These are phyloP conservation scores for Dryas iulia DNA, from an alignment of 1,140 invertebrate species.

Conservation along the genomic window DNA sequence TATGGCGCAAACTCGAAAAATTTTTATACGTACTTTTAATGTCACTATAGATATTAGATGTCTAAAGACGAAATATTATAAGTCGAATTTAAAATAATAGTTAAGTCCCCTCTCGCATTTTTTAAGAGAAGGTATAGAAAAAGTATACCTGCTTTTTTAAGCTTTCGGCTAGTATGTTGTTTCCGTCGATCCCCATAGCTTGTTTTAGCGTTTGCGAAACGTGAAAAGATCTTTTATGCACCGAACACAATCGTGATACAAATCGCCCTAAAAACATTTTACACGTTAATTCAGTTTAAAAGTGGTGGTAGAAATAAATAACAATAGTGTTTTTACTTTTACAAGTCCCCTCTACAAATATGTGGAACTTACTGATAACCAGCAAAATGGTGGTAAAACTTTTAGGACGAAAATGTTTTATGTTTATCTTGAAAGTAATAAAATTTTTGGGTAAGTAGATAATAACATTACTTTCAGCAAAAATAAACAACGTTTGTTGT, in stretches of 20 bases:
- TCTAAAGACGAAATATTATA: too few species aligned
- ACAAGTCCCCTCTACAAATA: constrained; percentile 5
- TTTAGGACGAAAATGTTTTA: constrained; percentile 14
- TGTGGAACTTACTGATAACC: constrained; percentile 22
- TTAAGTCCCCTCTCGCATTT: neutral
- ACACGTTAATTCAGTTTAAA: constrained; percentile 5
- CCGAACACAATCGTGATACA: constrained; percentile 24
- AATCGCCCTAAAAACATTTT: constrained; percentile 55
- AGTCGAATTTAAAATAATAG: neutral
- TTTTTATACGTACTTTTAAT: neutral
- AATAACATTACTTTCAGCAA: neutral
- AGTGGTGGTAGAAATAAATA: constrained; percentile 9
- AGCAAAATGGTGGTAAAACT: constrained; percentile 19
- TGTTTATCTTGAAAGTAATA: constrained; percentile 24
- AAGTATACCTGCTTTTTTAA: constrained; percentile 85
- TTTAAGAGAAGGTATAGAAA: neutral
- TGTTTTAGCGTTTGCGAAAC: constrained; percentile 54
- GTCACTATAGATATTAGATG: neutral
- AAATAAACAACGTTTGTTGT: neutral
- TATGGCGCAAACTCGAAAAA: neutral
- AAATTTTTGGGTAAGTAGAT: constrained; percentile 25
- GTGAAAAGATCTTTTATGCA: constrained; percentile 51
- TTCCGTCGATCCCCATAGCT: constrained; percentile 83
- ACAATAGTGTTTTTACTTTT: neutral
- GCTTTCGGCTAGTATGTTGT: constrained; percentile 87